Evolutionary conservation across 2,113 vertebrate genomes (phyloP).

Genomic region (Merops nubicus): DNA sequence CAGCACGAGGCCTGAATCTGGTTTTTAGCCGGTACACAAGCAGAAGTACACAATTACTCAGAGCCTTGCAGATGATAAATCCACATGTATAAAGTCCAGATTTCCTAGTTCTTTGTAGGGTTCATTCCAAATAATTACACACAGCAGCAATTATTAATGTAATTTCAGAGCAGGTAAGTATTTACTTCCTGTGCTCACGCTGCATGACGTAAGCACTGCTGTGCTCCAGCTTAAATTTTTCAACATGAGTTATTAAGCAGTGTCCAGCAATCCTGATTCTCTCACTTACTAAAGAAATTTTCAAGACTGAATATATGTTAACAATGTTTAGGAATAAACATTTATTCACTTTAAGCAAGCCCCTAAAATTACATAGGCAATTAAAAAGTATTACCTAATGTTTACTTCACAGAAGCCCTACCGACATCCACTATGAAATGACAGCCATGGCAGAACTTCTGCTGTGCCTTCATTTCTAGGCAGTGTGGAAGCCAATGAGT

Average conservation of each 20-base stretch:
- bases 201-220: not conserved
- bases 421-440: not conserved
- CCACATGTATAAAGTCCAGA: rapidly evolving
- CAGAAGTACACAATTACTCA: not conserved
- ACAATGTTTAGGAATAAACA: not conserved
- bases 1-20: not conserved
- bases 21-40: not conserved
- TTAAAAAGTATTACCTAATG: not conserved
- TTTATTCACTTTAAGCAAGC: not conserved
- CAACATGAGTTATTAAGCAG: not conserved
- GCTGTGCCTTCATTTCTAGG: not conserved
- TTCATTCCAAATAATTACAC: not conserved
- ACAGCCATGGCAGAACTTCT: rapidly evolving
- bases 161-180: not conserved
- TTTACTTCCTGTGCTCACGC: not conserved
- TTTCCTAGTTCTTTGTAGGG: not conserved
- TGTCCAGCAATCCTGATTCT: not conserved
- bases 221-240: not conserved
- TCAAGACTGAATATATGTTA: not conserved
- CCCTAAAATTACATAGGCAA: not conserved
- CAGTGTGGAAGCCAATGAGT: not conserved
- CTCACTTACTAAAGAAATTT: not conserved
- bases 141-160: not conserved
- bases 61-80: not conserved
- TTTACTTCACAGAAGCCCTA: not conserved